A percentile compares a stretch with the other conserved stretches of the same genome.
Conservation (phyloP, 2,797 vertebrate genomes). For the Vipera ursinii region DNA sequence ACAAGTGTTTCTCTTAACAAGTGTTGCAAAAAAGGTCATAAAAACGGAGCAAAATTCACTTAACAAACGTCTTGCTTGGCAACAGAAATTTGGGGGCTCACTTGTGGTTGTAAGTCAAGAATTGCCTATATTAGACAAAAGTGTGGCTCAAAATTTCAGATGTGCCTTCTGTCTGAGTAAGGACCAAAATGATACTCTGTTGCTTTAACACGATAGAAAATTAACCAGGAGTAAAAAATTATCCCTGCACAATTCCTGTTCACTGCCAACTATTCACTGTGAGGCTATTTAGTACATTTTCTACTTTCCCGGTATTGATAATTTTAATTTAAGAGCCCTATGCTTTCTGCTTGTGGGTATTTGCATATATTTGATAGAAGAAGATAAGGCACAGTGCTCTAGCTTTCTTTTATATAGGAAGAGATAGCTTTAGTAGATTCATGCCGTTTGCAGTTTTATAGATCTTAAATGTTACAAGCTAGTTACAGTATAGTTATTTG, state of each 20-base stretch:
- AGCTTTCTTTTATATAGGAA: background rate
- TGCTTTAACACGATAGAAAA: conserved; percentile 24
- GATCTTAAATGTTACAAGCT: background rate
- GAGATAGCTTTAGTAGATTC: background rate
- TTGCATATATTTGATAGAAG: background rate
- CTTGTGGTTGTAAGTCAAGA: background rate
- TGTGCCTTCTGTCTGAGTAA: background rate
- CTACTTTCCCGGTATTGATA: background rate
- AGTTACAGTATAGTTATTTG: background rate
- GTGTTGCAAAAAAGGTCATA: background rate
- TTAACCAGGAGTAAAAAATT: background rate
- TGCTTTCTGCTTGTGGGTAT: background rate
- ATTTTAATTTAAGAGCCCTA: background rate
- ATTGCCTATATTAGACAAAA: conserved; percentile 4
- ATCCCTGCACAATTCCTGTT: conserved; percentile 28
- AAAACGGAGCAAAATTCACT: background rate
- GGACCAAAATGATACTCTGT: conserved; percentile 17
- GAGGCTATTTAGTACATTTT: background rate
- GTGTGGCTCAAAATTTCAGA: background rate
- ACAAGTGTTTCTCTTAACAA: background rate
- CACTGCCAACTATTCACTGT: conserved; percentile 5
- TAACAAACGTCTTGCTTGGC: background rate
- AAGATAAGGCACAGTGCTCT: too few relatives aligned
- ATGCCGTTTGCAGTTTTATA: conserved; percentile 7
- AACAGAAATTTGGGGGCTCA: background rate